Evolutionary conservation across 2,113 vertebrate species (phyloP).

Genomic region (Felis chaus): DNA sequence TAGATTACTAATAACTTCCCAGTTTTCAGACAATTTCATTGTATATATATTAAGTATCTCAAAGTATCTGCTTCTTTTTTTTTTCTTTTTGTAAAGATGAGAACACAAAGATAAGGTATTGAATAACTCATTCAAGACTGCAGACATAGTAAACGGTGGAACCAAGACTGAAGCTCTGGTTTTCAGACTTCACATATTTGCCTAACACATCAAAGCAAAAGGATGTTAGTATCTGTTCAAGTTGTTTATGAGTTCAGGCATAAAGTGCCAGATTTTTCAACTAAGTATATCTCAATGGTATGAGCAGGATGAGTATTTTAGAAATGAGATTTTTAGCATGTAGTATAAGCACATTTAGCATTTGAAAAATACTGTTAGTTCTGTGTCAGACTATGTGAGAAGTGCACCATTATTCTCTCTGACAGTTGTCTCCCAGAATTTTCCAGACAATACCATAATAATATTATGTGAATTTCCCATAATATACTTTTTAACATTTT

Average conservation of each 20-base stretch:
- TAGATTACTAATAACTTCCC: neutral
- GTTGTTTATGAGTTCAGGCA: neutral
- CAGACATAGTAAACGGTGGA: neutral
- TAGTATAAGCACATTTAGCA: neutral
- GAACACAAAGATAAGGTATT: neutral
- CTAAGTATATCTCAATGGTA: neutral
- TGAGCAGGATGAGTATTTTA: neutral
- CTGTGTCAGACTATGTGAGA: neutral
- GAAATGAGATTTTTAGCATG: neutral
- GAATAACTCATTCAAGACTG: neutral
- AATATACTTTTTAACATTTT: neutral
- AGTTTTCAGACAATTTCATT: neutral
- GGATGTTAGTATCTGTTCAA: neutral
- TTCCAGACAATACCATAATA: neutral
- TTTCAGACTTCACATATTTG: neutral
- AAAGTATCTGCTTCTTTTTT: neutral
- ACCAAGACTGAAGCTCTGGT: neutral
- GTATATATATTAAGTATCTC: neutral
- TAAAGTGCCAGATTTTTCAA: neutral
- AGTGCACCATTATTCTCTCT: neutral
- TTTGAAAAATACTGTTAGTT: neutral
- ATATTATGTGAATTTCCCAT: neutral
- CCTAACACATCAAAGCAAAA: neutral
- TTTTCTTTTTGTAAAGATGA: neutral
- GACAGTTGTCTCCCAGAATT: neutral